phyloP scores from a whole-genome alignment of 2,113 vertebrate species.

The Hyperopisus bebe region DNA sequence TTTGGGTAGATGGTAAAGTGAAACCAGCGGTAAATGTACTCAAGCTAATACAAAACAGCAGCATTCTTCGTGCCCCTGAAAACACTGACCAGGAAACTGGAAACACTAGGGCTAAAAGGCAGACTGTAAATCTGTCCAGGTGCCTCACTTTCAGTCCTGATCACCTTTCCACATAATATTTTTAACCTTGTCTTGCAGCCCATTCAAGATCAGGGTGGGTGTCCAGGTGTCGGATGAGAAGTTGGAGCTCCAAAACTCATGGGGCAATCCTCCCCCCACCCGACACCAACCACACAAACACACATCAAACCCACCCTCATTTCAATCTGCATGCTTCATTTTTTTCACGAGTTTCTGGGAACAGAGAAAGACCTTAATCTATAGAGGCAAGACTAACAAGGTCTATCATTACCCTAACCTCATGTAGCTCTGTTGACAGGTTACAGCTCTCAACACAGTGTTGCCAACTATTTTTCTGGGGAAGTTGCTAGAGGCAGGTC shows the following conservation, averaged over 20 bases:
- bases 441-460: not conserved
- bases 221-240: not conserved
- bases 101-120: not conserved
- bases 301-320: not conserved
- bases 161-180: not conserved
- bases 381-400: not conserved
- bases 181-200: constrained; percentile 9
- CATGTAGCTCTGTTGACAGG: not conserved
- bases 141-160: not conserved
- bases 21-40: not conserved
- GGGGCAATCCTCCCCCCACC: not conserved
- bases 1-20: not conserved
- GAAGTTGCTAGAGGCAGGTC: not conserved
- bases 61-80: not conserved
- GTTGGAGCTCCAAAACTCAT: not conserved
- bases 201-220: not conserved
- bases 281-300: too few species aligned
- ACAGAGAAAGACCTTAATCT: not conserved
- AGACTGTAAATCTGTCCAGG: not conserved
- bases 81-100: not conserved
- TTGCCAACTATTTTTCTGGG: not conserved
- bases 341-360: not conserved
- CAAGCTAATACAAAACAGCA: not conserved
- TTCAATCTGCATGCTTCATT: not conserved
- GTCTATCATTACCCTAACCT: constrained; percentile 6